phyloP scores from a whole-genome alignment of 2,797 vertebrate genomes.

The Clarias laeviceps region DNA sequence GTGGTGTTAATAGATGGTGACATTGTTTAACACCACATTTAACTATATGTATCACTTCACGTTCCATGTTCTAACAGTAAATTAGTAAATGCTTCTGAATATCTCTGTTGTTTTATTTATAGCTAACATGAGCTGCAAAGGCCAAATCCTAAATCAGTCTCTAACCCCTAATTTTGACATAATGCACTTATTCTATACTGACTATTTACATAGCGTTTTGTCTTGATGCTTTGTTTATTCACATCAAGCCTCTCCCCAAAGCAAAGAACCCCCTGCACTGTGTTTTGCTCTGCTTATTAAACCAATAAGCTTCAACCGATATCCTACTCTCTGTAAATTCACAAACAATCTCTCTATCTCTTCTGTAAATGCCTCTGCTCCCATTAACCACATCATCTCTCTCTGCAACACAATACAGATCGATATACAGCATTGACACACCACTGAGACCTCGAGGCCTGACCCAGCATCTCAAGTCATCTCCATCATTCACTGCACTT shows the following conservation, averaged over 20 bases:
- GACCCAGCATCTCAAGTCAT: slow-evolving; percentile 13
- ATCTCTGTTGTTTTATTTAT: too few relatives aligned
- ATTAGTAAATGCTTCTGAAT: too few relatives aligned
- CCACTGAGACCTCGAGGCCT: slow-evolving; percentile 25
- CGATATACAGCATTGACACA: slow-evolving; percentile 39
- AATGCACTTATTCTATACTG: not conserved
- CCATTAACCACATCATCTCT: slow-evolving; percentile 34
- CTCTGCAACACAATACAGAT: slow-evolving; percentile 40
- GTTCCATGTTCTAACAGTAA: too few relatives aligned
- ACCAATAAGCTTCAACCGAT: slow-evolving; percentile 29
- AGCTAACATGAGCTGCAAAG: too few relatives aligned
- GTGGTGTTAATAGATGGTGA: too few relatives aligned
- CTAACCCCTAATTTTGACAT: not conserved
- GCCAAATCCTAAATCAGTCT: too few relatives aligned
- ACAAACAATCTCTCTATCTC: slow-evolving; percentile 19
- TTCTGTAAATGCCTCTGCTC: slow-evolving; percentile 16
- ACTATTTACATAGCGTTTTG: not conserved
- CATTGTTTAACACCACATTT: too few relatives aligned
- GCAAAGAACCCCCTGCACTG: not conserved
- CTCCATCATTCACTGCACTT: slow-evolving; percentile 5
- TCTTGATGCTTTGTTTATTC: slow-evolving; percentile 27
- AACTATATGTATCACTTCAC: too few relatives aligned
- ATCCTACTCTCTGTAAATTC: slow-evolving; percentile 22
- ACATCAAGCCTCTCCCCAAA: not conserved
- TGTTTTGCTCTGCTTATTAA: slow-evolving; percentile 14